A percentile compares a stretch with the other conserved stretches of the same genome.
Conservation (phyloP, 92 coral and sea anemone genomes). For the Siderastrea siderea region DNA sequence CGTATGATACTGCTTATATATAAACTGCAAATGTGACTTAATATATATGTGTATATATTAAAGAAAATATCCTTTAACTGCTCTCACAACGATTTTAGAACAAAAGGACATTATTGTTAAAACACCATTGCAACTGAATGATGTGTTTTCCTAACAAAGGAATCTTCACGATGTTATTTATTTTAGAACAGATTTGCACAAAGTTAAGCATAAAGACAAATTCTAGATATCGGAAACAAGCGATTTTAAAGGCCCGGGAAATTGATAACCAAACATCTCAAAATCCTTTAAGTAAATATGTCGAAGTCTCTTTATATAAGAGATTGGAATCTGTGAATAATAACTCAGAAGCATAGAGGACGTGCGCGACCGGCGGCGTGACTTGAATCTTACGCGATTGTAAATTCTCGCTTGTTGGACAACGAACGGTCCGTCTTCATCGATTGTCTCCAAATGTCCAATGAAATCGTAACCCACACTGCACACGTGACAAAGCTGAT, state of each 20-base stretch:
- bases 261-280: constrained; percentile 30
- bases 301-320: background rate
- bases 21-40: no score
- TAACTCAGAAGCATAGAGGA: constrained; percentile 1
- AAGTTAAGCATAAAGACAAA: no score
- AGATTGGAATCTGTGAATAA: constrained; percentile 25
- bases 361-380: constrained; percentile 13
- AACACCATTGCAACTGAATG: no score
- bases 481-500: constrained; percentile 24
- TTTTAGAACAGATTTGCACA: no score
- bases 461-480: constrained; percentile 23
- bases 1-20: no score
- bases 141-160: no score
- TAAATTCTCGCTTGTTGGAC: background rate
- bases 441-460: constrained; percentile 41
- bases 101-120: no score
- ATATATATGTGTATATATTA: no score
- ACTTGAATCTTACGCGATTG: constrained; percentile 1
- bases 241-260: constrained; percentile 33
- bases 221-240: background rate
- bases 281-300: constrained; percentile 17
- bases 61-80: no score
- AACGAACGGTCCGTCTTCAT: constrained; percentile 28
- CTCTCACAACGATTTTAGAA: no score
- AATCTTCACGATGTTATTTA: no score